Evolutionary conservation across 1,140 invertebrate genomes (phyloP), one percentile per base, ranked within the genome.

Genomic region (Lasaia peninsularis): DNA sequence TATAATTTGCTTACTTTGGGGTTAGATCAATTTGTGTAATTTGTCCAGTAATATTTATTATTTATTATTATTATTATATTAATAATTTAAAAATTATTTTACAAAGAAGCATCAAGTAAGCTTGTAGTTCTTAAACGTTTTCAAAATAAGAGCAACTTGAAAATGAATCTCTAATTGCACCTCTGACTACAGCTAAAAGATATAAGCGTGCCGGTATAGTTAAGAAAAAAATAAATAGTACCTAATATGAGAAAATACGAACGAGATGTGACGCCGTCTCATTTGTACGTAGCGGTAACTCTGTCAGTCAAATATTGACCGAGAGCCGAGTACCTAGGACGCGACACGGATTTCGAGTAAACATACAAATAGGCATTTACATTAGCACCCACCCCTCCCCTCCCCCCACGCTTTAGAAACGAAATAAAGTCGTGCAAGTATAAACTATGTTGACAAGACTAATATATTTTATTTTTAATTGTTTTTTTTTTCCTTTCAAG

Each of bases 261-360:
- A 64, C 10, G 48, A 52, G 32, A 31, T 49, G 62, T 63, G 68
- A 76, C 73, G 70, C 75, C 68, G 72, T 78, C 68, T 69, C 76
- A 76, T 78, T 84, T 85, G 79, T 75, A 62, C 75, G 66, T 79
- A 87, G 81, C 84, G 84, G 84, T 87, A 86, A 81, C 83, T 76
- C 75, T 69, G 73, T 73, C 74, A 75, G 64, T 74, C 75, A 79
- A 88, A 86, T 86, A 86, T 88, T 86, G 77, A 80, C 80, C 50
- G 69, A 80, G 75, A 31, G 61, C 63, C 60, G 63, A 68, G 68
- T 65, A 60, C 72, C 69, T 83, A 75, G 74, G 78, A 85, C 79
- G 75, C 80, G 84, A 87, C 81, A 85, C 80, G 73, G 80, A 87
- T 84, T 87, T 85, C 74, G 63, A 73, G 71, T 69, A 81, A 86